Base-by-base conservation (phyloP, 1,140 invertebrate genomes). In the Octopus sinensis region DNA sequence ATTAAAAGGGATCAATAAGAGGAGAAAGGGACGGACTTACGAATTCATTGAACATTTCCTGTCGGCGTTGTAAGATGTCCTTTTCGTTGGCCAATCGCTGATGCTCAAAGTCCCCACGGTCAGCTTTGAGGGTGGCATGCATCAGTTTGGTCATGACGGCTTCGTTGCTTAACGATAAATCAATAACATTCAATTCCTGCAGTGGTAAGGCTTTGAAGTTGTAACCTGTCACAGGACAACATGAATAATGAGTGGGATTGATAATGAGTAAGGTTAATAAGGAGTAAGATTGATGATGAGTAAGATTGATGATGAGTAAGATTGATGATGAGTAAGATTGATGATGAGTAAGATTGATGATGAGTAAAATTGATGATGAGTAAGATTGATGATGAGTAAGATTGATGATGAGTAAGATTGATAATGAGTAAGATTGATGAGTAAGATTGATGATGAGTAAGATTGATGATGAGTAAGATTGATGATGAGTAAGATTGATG, bases 81-180 rank as follows among this genome's bases (percentile, higher is more conserved):
- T 85, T 88, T 77, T 89, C 89, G 82, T 89, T 89, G 6, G 90
- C 89, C 30, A 88, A 80, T 77, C 85, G 86, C 82, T 91, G 89
- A 71, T 86, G 88, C 75, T 90, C 89, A 86, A 89, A 90, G 77
- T 91, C 90, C 75, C 88, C 87, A 52, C 87, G 82, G 76, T 91
- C 90, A 7, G 89, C 83, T 76, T 85, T 86, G 88, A 91, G 88
- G 4, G 89, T 90, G 73, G 89, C 87, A 78, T 79, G 85, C 68
- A 90, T 83, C 7, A 91, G 83, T 10, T 83, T 83, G 84, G 89
- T 87, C 79, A 89, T 87, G 71, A 89, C 87, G 30, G 86, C 88
- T 54, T 91, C 89, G 79, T 90, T 87, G 83, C 88, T 89, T 30
- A 90, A 81, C 0, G 88, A 83, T 85, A 90, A 85, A 82, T 91